These are phyloP conservation scores for Drosophila orosa DNA, from an alignment of 1,140 invertebrate species.

Conservation along the genomic window DNA sequence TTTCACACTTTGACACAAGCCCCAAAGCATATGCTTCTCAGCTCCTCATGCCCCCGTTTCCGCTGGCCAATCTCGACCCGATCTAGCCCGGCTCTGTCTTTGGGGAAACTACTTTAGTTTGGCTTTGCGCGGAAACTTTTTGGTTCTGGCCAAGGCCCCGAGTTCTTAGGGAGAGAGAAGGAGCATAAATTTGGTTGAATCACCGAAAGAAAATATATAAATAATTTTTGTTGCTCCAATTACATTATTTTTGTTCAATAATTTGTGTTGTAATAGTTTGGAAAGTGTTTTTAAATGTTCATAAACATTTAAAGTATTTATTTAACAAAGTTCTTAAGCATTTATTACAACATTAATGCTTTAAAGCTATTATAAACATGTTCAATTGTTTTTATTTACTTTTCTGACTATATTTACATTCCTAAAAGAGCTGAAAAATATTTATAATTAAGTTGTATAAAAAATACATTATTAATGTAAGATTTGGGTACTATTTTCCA, in stretches of 20 bases:
- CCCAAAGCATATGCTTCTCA: constrained; percentile 67
- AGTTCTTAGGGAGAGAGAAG: constrained; percentile 12
- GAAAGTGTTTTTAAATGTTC: no score
- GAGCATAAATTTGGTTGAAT: constrained; percentile 47
- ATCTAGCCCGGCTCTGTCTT: constrained; percentile 58
- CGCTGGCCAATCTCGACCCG: constrained; percentile 51
- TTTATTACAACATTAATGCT: no score
- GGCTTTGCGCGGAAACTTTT: constrained; percentile 57
- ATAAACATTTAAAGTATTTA: neutral
- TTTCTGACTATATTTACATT: neutral
- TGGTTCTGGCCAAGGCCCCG: constrained; percentile 41
- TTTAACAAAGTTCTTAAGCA: neutral
- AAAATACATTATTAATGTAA: rapidly evolving
- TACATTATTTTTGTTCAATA: neutral
- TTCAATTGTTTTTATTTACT: neutral
- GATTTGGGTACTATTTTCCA: neutral
- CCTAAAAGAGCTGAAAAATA: neutral
- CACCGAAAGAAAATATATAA: constrained; percentile 21
- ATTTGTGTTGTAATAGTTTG: neutral
- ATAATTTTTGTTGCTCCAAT: neutral
- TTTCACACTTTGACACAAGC: constrained; percentile 80
- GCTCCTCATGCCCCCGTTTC: constrained; percentile 1
- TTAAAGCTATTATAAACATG: neutral
- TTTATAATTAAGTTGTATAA: no score
- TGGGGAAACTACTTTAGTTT: constrained; percentile 76